Percentiles rank a stretch among this genome's conserved stretches.
These are phyloP conservation scores for Pachypanchax playfairii DNA, from an alignment of 2,113 vertebrate species.

Conservation along the genomic window DNA sequence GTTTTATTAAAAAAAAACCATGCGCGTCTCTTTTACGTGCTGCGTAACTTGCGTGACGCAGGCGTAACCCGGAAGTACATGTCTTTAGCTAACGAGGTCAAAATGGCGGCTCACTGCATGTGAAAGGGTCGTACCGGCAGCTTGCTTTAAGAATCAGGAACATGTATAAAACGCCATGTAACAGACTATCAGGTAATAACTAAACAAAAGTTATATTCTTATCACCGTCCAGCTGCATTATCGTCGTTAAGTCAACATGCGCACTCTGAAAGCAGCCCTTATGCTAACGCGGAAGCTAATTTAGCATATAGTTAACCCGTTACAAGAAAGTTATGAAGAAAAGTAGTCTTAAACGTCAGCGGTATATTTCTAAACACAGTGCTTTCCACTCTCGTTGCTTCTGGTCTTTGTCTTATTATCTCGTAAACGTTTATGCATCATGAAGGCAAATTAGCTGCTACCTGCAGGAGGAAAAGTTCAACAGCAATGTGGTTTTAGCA, in stretches of 20 bases:
- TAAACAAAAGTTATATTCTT: rapidly evolving
- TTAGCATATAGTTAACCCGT: slow-evolving; percentile 33
- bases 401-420: no score
- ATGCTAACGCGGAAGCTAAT: slow-evolving; percentile 25
- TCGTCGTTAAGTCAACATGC: rapidly evolving
- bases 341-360: no score
- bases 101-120: slow-evolving; percentile 73
- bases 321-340: not conserved
- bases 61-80: slow-evolving; percentile 62
- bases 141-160: slow-evolving; percentile 52
- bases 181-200: slow-evolving; percentile 71
- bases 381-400: rapidly evolving
- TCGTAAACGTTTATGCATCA: not conserved
- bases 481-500: no score
- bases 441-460: not conserved
- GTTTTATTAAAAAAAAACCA: no score
- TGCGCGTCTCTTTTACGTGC: no score
- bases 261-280: rapidly evolving
- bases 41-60: slow-evolving; percentile 24
- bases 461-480: not conserved
- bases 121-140: slow-evolving; percentile 65
- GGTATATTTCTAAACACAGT: no score
- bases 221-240: rapidly evolving
- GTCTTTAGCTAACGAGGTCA: slow-evolving; percentile 46
- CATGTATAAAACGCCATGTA: slow-evolving; percentile 80